Conservation (phyloP, 2,888 invertebrate species). For the Sarcophaga carnaria region DNA sequence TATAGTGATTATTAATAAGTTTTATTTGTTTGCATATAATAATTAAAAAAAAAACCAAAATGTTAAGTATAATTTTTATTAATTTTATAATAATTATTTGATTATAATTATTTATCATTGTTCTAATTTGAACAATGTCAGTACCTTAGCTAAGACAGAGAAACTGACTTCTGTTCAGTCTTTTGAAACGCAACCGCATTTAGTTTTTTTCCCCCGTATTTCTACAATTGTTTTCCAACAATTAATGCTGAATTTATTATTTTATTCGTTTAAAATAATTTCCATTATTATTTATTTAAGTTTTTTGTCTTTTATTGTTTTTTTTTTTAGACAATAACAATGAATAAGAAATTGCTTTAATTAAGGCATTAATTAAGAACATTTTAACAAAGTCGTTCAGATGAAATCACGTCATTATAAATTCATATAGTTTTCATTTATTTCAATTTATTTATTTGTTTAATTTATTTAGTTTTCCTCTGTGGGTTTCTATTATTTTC, state of each 20-base stretch:
- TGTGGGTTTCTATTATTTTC: neutral
- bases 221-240: slow-evolving; percentile 55
- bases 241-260: slow-evolving; percentile 24
- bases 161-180: neutral
- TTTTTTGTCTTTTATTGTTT: slow-evolving; percentile 24
- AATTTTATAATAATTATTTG: too few species aligned
- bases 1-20: too few species aligned
- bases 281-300: slow-evolving; percentile 13
- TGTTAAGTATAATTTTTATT: too few species aligned
- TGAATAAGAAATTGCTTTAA: slow-evolving; percentile 65
- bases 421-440: slow-evolving; percentile 48
- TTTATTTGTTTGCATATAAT: too few species aligned
- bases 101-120: neutral
- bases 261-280: slow-evolving; percentile 16
- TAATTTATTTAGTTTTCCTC: slow-evolving; percentile 22
- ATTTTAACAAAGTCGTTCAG: slow-evolving; percentile 64
- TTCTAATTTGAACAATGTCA: neutral
- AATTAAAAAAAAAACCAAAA: too few species aligned
- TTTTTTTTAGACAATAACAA: slow-evolving; percentile 14
- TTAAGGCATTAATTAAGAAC: slow-evolving; percentile 68
- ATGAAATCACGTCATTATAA: slow-evolving; percentile 68
- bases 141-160: neutral
- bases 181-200: slow-evolving; percentile 10
- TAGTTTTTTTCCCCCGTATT: slow-evolving; percentile 27
- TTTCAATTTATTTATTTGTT: slow-evolving; percentile 17